These are phyloP conservation scores for Amphilophus citrinellus DNA, from an alignment of 2,113 vertebrate genomes.

Conservation along the genomic window DNA sequence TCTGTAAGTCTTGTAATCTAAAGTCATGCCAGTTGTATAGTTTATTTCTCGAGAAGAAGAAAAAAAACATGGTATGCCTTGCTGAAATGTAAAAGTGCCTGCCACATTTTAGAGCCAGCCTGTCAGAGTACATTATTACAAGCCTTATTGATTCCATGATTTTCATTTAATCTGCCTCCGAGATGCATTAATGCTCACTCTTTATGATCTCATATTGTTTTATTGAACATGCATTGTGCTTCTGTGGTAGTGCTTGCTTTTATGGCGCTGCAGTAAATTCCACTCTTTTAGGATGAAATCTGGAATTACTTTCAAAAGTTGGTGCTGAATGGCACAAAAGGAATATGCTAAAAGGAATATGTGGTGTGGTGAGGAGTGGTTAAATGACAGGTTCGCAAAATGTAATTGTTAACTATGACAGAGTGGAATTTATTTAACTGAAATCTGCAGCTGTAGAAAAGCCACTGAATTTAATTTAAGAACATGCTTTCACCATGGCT, in stretches of 20 bases:
- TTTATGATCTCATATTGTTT: slow-evolving; percentile 87
- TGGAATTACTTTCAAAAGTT: slow-evolving; percentile 71
- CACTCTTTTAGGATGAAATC: slow-evolving; percentile 77
- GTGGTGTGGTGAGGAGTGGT: not conserved
- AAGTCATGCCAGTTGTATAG: not conserved
- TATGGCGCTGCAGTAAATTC: slow-evolving; percentile 79
- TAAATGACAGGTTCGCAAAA: slow-evolving; percentile 30
- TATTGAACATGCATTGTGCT: slow-evolving; percentile 84
- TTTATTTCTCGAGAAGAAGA: slow-evolving; percentile 20
- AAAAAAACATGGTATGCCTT: slow-evolving; percentile 25
- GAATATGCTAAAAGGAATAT: slow-evolving; percentile 46
- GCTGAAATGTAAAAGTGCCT: slow-evolving; percentile 54
- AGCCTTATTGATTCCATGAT: slow-evolving; percentile 86
- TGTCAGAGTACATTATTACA: slow-evolving; percentile 83
- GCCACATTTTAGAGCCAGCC: slow-evolving; percentile 68
- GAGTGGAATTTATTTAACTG: slow-evolving; percentile 42
- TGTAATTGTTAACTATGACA: not conserved
- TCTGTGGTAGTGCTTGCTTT: slow-evolving; percentile 77
- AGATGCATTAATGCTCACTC: slow-evolving; percentile 81
- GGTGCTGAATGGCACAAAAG: slow-evolving; percentile 37
- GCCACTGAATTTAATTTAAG: slow-evolving; percentile 33
- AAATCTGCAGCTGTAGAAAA: slow-evolving; percentile 33
- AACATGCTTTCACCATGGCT: slow-evolving; percentile 26
- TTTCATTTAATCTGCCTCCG: slow-evolving; percentile 84
- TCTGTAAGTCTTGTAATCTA: not conserved